Evolutionary conservation across 1,140 invertebrate species (phyloP), one percentile per base, ranked within the genome.

Genomic region (Lucilia cuprina): DNA sequence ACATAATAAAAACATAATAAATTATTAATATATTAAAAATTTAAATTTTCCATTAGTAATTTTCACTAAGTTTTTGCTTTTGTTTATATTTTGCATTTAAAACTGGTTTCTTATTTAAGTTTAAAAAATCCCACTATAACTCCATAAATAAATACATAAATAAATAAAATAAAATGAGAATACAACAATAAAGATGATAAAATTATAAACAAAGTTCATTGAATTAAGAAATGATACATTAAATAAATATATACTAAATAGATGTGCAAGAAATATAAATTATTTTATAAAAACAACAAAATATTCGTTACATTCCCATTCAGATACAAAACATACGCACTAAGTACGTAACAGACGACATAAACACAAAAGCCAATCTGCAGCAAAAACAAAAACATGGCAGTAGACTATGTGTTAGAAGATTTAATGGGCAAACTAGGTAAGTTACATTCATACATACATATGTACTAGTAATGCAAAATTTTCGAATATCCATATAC

Each of bases 391-490:
- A 30, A 13, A 14, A 90, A 78, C 83, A 94, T 94, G 92, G 94
- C 93, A 86, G 93, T 94, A 83, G 94, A 95, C 89, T 93, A 91
- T 83, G 93, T 94, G 35, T 87, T 95, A 19, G 94, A 95, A 86
- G 93, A 95, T 84, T 92, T 95, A 85, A 95, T 95, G 94, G 92
- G 92, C 17, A 94, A 95, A 87, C 88, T 95, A 84, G 93, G 93
- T 94, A 86, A 93, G 93, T 92, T 74, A 65, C 13, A 49, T 49
- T 2, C 49, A 49, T 49, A 49, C 9, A 49, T 49, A 2, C 5
- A 1, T 2, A 49, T 5, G 2, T 49, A 49, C 49, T 49, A 49
- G 49, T 49, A 49, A 30, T 30, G 3, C 25, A 30, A 30, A 30
- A 30, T 2, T 30, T 30, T 30, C 41, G 0, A 41, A 41, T 41